Conservation (phyloP, 92 coral and sea anemone genomes). For the Palythoa caribaeorum region DNA sequence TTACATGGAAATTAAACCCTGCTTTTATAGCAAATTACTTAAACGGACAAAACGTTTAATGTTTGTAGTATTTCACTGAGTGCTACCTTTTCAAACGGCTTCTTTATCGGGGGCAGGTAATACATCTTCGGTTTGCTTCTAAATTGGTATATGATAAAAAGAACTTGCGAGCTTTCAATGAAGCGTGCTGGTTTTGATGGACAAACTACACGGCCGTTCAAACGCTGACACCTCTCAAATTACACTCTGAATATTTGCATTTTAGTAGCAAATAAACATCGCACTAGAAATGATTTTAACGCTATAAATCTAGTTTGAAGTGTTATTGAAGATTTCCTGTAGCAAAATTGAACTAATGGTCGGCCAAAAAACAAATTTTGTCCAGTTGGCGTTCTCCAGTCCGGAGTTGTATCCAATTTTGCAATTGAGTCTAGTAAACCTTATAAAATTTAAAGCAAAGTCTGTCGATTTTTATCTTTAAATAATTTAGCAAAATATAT, state of each 20-base stretch:
- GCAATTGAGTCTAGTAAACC: not conserved
- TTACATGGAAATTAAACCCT: not conserved
- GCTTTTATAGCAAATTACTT: not conserved
- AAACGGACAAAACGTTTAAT: not conserved
- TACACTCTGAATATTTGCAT: constrained; percentile 70
- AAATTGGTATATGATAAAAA: not conserved
- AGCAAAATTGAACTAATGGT: not conserved
- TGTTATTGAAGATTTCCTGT: not conserved
- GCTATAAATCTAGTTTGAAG: constrained; percentile 30
- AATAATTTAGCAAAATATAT: not conserved
- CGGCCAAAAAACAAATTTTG: not conserved
- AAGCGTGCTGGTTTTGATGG: not conserved
- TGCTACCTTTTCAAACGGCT: constrained; percentile 8
- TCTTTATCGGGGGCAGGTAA: not conserved
- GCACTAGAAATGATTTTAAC: constrained; percentile 60
- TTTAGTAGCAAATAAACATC: constrained; percentile 69
- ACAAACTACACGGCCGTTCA: not conserved
- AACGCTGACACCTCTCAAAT: constrained; percentile 43
- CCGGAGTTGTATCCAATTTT: not conserved
- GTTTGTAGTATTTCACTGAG: not conserved
- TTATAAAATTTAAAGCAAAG: not conserved
- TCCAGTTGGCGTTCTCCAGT: not conserved
- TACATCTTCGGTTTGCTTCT: not conserved
- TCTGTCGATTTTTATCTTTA: constrained; percentile 4
- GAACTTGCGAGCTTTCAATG: not conserved